These are phyloP conservation scores for Phanerotoma sp. DNA, from an alignment of 2,888 invertebrate species.

Conservation along the genomic window DNA sequence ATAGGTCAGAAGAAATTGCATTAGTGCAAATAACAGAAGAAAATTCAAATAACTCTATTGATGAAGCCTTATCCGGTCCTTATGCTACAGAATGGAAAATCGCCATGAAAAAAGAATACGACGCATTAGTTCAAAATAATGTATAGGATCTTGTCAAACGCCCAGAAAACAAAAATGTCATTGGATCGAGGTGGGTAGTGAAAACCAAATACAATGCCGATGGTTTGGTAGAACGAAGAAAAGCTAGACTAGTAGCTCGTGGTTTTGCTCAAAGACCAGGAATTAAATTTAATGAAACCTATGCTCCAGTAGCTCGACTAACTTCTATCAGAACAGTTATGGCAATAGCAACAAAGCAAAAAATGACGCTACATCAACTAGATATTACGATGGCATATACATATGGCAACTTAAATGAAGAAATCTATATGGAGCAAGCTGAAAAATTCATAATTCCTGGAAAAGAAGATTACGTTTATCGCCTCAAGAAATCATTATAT, in stretches of 20 bases:
- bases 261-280: conserved; percentile 23
- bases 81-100: no score
- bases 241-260: conserved; percentile 8
- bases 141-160: conserved; percentile 16
- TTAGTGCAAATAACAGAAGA: conserved; percentile 11
- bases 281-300: conserved; percentile 24
- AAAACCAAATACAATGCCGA: not conserved
- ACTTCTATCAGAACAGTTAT: conserved; percentile 20
- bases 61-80: no score
- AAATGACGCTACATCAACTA: conserved; percentile 21
- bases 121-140: conserved; percentile 12
- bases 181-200: not conserved
- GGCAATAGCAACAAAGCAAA: conserved; percentile 13
- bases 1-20: conserved; percentile 15
- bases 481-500: no score
- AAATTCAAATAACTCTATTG: conserved; percentile 2
- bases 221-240: conserved; percentile 4
- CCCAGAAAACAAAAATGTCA: conserved; percentile 5
- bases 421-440: conserved; percentile 24
- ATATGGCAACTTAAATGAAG: conserved; percentile 19
- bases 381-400: conserved; percentile 18
- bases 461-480: no score
- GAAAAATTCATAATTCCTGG: no score
- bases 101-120: conserved; percentile 16
- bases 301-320: conserved; percentile 17